phyloP scores from a whole-genome alignment of 2,113 vertebrate species.

The Paradisaea rubra region DNA sequence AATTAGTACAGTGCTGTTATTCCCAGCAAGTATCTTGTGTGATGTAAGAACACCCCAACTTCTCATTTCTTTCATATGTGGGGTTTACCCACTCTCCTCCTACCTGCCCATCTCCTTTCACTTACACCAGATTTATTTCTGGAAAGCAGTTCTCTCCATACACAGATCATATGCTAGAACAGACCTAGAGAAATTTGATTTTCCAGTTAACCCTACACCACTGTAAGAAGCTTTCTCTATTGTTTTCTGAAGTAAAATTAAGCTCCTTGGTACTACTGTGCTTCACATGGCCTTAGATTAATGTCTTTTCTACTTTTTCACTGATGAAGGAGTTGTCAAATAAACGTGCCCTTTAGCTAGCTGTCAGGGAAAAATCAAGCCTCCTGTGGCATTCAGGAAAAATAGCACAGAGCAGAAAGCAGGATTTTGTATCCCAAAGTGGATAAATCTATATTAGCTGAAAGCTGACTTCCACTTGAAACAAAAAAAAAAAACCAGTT shows the following conservation, averaged over 20 bases:
- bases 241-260: background rate
- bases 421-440: constrained; percentile 40
- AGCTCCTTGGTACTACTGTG: background rate
- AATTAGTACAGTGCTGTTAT: background rate
- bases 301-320: constrained; percentile 46
- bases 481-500: background rate
- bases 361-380: constrained; percentile 52
- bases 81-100: background rate
- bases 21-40: background rate
- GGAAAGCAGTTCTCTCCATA: background rate
- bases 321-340: constrained; percentile 56
- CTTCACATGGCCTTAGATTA: constrained; percentile 20
- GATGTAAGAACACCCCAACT: background rate
- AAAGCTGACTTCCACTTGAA: constrained; percentile 38
- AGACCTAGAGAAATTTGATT: background rate
- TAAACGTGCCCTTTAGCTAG: constrained; percentile 53
- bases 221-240: background rate
- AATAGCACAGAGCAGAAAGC: constrained; percentile 34
- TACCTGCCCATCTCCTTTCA: background rate
- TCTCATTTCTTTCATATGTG: background rate
- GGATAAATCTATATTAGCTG: constrained; percentile 45
- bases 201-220: background rate
- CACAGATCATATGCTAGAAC: background rate
- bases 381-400: constrained; percentile 39
- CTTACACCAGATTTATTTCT: background rate